Evolutionary conservation across 1,140 invertebrate species (phyloP).

Genomic region (Lasioglossum baleicum): DNA sequence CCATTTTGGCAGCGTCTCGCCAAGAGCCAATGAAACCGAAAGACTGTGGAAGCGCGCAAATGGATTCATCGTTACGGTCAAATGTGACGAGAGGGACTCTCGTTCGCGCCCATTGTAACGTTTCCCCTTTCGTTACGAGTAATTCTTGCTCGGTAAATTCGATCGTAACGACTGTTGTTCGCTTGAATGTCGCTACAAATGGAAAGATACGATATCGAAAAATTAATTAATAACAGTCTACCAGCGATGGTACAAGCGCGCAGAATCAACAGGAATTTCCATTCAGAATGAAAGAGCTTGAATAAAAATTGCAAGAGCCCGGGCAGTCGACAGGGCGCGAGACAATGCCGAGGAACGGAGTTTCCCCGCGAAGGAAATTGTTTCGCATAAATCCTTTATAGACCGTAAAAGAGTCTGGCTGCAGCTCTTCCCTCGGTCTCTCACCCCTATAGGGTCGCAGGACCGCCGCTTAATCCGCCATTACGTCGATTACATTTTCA

Average conservation of each 20-base stretch:
- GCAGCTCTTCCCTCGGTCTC: neutral
- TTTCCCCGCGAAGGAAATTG: slow-evolving; percentile 63
- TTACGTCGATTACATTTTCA: slow-evolving; percentile 49
- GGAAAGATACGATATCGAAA: no score
- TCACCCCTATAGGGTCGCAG: neutral
- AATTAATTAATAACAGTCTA: neutral
- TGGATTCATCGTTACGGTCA: neutral
- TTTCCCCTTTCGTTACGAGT: neutral
- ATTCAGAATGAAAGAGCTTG: no score
- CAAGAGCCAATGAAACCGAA: neutral
- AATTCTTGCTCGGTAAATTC: no score
- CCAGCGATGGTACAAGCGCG: neutral
- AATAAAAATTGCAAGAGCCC: neutral
- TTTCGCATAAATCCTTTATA: slow-evolving; percentile 74
- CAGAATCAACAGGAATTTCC: neutral
- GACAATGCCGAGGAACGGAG: slow-evolving; percentile 16
- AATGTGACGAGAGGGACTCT: neutral
- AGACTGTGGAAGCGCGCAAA: neutral
- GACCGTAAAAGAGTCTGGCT: slow-evolving; percentile 65
- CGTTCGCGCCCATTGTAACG: neutral
- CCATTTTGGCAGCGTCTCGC: no score
- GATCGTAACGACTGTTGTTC: no score
- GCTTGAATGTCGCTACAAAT: no score
- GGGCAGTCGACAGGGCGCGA: neutral
- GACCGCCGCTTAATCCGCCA: slow-evolving; percentile 24